Base-by-base conservation (phyloP, 2,888 invertebrate species). In the Dasysyrphus tricinctus region DNA sequence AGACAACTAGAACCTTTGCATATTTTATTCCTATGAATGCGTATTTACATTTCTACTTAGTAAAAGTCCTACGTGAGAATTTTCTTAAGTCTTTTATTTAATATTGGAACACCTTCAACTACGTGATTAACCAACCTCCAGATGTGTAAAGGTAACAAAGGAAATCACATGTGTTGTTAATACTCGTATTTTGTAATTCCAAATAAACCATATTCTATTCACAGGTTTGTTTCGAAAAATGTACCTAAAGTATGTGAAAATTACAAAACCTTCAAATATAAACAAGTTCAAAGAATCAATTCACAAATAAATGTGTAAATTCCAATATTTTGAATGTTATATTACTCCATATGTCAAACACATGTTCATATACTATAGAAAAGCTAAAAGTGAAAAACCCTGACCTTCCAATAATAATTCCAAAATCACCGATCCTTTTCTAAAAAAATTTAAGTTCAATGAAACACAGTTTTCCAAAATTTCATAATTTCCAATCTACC, bases 391-490 rank as follows among this genome's bases (percentile, higher is more conserved):
- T 16, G 34, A 57, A 73, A 80, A 73, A 34, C 63, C 61, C 24
- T 12, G 34, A 54, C 16, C 39, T 39, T 29, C 24, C 24, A 19
- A 72, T 5, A 24, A 19, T 34, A 2, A 12, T 42, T 9, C n/a
- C 37, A 47, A 75, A 80, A 54, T 56, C 34, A 39, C 44, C 63
- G 34, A 2, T 24, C 19, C 19, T 16, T 37, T 63, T 39, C 42
- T 7, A n/a, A n/a, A n/a, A 8, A 65, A 39, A 63, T 5, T 11
- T 61, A 76, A 70, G 69, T 69, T 70, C 29, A 63, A 39, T 24
- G 37, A 37, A 69, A 69, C n/a, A 32, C n/a, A 32, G 32, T 69
- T 24, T 37, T 65, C 14, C 32, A 14, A 59, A 34, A 42, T 49
- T 19, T 65, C 14, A 9, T 12, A 14, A 56, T 70, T 54, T 34